Evolutionary conservation across 2,888 invertebrate genomes (phyloP), one percentile per base, ranked within the genome.

Genomic region (Aelia acuminata): DNA sequence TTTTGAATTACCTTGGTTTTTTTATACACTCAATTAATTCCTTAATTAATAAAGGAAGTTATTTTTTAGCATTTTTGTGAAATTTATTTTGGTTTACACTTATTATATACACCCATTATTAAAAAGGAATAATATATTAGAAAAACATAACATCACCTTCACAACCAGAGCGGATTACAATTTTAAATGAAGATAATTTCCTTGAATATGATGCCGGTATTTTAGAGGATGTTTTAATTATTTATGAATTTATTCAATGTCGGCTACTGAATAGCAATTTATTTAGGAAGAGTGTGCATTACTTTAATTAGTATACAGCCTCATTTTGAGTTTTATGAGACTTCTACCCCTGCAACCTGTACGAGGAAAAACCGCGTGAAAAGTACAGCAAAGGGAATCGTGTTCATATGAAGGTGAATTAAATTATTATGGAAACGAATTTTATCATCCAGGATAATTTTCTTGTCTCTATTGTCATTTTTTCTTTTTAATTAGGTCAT

Each of bases 221-320:
- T 4, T 26, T 35, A 11, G 7, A 20, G 31, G 35, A 8, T 70
- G 35, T 70, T 70, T 70, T 70, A 70, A 70, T 70, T 70, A 70
- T 70, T 70, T 70, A 70, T 70, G 63, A 70, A 70, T 70, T 35
- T 70, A 70, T 70, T 70, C 63, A 70, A 70, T 70, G 63, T 35
- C 31, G 35, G 63, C 35, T 70, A 18, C 63, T 35, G 35, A 70
- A 70, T 70, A 70, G 63, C 63, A 35, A 70, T 35, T 70, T 70
- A 70, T 70, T 70, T 35, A 70, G 31, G 63, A 35, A 20, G 3
- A 15, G 63, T 70, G 35, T 70, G 31, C 15, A 15, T 70, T 70
- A 26, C 63, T 70, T 31, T 70, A 70, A 70, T 70, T 70, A 70
- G 63, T 13, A 70, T 20, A 70, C 35, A 1, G 31, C 2, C 63